Percentiles rank a stretch among this genome's conserved stretches.
These are phyloP conservation scores for Rutpela maculata DNA, from an alignment of 2,888 invertebrate species.

Conservation along the genomic window DNA sequence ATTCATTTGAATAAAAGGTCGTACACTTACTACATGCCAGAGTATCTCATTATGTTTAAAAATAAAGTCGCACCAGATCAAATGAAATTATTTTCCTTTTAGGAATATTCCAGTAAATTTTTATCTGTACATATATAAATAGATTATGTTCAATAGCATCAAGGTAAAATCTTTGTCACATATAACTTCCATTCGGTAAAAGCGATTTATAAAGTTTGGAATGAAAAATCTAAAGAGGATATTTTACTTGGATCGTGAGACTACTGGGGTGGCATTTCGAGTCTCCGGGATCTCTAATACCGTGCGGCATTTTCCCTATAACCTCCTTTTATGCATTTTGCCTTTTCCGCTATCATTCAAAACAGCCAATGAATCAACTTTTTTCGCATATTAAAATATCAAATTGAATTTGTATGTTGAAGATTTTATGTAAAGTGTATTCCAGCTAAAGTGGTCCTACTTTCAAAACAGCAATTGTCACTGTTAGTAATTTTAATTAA, in stretches of 20 bases:
- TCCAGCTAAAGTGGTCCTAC: too few relatives aligned
- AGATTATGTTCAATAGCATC: constrained; percentile 15
- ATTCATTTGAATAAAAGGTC: too few relatives aligned
- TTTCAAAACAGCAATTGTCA: too few relatives aligned
- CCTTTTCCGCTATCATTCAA: constrained; percentile 18
- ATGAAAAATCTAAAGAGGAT: constrained; percentile 36
- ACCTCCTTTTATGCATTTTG: constrained; percentile 11
- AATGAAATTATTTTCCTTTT: constrained; percentile 7
- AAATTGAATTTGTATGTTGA: constrained; percentile 1
- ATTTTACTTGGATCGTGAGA: constrained; percentile 20
- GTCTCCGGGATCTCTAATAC: constrained; percentile 26
- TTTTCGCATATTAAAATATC: background rate
- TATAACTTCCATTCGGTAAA: constrained; percentile 28
- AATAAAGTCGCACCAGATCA: background rate
- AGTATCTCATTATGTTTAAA: too few relatives aligned
- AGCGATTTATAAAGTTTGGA: constrained; percentile 42
- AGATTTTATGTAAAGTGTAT: background rate
- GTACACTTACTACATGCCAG: too few relatives aligned
- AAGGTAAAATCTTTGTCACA: constrained; percentile 31
- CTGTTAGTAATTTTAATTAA: too few relatives aligned
- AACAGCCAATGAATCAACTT: constrained; percentile 7
- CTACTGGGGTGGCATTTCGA: constrained; percentile 9
- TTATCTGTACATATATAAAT: constrained; percentile 6
- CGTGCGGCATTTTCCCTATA: constrained; percentile 6
- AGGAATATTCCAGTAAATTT: background rate